These are phyloP conservation scores for Loripinus fragilis DNA, from an alignment of 2,888 invertebrate genomes.

Conservation along the genomic window DNA sequence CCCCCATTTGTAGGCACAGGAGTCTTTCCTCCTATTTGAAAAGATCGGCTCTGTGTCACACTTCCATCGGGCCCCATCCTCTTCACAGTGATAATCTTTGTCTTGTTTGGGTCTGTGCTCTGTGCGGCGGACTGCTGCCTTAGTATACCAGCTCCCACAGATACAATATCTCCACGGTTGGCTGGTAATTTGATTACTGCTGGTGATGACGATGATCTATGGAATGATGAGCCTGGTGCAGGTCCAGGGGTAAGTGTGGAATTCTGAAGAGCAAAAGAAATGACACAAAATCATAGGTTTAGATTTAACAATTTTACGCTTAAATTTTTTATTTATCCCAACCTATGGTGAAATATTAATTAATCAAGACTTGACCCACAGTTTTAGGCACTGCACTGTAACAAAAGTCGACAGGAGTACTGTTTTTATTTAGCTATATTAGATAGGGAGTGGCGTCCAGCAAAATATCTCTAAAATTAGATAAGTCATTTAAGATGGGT, in stretches of 20 bases:
- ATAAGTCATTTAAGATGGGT: too few relatives aligned
- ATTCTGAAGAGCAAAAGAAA: too few relatives aligned
- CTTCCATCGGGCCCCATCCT: slow-evolving; percentile 60
- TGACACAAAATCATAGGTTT: too few relatives aligned
- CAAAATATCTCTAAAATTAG: too few relatives aligned
- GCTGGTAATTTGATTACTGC: slow-evolving; percentile 63
- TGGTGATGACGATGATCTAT: slow-evolving; percentile 62
- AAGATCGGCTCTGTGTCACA: slow-evolving; percentile 58
- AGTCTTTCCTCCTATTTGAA: slow-evolving; percentile 42
- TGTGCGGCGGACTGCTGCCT: slow-evolving; percentile 46
- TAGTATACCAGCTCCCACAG: slow-evolving; percentile 36
- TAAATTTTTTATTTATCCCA: too few relatives aligned
- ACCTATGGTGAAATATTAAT: too few relatives aligned
- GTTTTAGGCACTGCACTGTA: too few relatives aligned
- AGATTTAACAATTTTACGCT: too few relatives aligned
- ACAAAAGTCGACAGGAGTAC: too few relatives aligned
- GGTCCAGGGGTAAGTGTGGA: slow-evolving; percentile 25
- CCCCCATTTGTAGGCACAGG: slow-evolving; percentile 32
- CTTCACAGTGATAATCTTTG: slow-evolving; percentile 61
- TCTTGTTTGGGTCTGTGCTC: slow-evolving; percentile 22
- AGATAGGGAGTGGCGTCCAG: too few relatives aligned
- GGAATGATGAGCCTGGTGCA: slow-evolving; percentile 39
- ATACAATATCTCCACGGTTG: slow-evolving; percentile 4
- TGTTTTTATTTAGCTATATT: too few relatives aligned
- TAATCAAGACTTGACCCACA: too few relatives aligned